These are phyloP conservation scores for Catagonus wagneri DNA, from an alignment of 2,113 vertebrate species.

Conservation along the genomic window DNA sequence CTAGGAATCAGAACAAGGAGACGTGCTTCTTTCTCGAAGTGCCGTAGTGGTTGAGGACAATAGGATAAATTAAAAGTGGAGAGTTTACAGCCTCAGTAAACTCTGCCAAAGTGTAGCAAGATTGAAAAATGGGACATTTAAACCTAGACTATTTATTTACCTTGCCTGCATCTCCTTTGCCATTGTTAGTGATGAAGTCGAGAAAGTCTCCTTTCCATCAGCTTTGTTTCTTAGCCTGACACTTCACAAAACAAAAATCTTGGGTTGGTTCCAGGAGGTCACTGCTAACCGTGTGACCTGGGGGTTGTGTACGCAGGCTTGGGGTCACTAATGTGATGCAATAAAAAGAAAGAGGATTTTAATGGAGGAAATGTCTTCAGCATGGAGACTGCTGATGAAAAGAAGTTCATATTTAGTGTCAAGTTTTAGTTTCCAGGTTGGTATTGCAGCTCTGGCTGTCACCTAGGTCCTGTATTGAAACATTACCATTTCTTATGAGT, in stretches of 20 bases:
- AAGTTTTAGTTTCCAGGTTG: conserved; percentile 1
- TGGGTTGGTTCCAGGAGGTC: conserved; percentile 45
- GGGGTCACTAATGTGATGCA: neutral
- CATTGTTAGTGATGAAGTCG: conserved; percentile 47
- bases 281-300: neutral
- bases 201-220: conserved; percentile 18
- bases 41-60: conserved; percentile 32
- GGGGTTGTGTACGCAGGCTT: neutral
- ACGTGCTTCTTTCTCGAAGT: neutral
- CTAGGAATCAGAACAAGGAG: conserved; percentile 31
- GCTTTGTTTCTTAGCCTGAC: conserved; percentile 58
- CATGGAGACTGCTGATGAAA: conserved; percentile 48
- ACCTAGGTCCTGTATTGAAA: conserved; percentile 68
- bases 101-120: neutral
- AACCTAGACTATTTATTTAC: conserved; percentile 31
- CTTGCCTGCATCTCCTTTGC: conserved; percentile 63
- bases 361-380: neutral
- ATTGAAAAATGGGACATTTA: conserved; percentile 68
- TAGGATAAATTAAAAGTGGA: conserved; percentile 52
- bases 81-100: conserved; percentile 53
- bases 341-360: neutral
- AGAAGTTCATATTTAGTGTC: conserved; percentile 68
- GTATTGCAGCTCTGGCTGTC: conserved; percentile 65
- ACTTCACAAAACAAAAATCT: conserved; percentile 54
- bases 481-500: conserved; percentile 68